A percentile compares a stretch with the other conserved stretches of the same genome.
These are phyloP conservation scores for Enteromius unitaeniatus DNA, from an alignment of 2,797 vertebrate species.

Conservation along the genomic window DNA sequence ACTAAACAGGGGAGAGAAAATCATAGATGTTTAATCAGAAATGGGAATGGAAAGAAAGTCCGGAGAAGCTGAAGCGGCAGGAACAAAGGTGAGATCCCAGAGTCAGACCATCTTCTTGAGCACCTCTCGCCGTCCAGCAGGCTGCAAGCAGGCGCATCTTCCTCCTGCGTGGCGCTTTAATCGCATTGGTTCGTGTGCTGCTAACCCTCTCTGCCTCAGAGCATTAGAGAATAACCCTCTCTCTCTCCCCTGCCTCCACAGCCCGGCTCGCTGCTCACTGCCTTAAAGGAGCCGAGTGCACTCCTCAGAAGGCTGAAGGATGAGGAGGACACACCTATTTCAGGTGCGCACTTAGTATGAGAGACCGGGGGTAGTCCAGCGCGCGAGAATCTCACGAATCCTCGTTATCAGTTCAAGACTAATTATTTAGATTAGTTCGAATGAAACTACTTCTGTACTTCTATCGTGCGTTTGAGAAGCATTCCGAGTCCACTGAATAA, in stretches of 20 bases:
- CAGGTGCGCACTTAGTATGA: conserved; percentile 36
- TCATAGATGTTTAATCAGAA: conserved; percentile 55
- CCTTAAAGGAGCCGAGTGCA: conserved; percentile 84
- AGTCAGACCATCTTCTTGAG: conserved; percentile 75
- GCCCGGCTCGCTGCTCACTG: conserved; percentile 78
- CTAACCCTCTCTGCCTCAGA: conserved; percentile 81
- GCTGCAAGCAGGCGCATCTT: conserved; percentile 88
- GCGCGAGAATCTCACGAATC: background rate
- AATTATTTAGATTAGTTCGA: background rate
- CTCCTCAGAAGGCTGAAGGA: conserved; percentile 63
- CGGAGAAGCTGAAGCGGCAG: conserved; percentile 65
- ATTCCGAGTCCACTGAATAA: background rate
- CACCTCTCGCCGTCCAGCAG: conserved; percentile 86
- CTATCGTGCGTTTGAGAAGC: background rate
- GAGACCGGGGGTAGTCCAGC: background rate
- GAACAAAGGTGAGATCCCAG: conserved; percentile 71
- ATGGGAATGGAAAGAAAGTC: conserved; percentile 47
- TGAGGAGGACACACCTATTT: conserved; percentile 34
- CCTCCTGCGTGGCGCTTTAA: conserved; percentile 74
- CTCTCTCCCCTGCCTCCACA: conserved; percentile 70
- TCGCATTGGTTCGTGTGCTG: conserved; percentile 69
- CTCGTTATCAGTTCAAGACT: background rate
- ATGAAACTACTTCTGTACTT: background rate
- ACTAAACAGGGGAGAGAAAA: conserved; percentile 56
- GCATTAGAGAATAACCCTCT: conserved; percentile 73